These are phyloP conservation scores for Lasioglossum calceatum DNA, from an alignment of 2,888 invertebrate genomes.

Conservation along the genomic window DNA sequence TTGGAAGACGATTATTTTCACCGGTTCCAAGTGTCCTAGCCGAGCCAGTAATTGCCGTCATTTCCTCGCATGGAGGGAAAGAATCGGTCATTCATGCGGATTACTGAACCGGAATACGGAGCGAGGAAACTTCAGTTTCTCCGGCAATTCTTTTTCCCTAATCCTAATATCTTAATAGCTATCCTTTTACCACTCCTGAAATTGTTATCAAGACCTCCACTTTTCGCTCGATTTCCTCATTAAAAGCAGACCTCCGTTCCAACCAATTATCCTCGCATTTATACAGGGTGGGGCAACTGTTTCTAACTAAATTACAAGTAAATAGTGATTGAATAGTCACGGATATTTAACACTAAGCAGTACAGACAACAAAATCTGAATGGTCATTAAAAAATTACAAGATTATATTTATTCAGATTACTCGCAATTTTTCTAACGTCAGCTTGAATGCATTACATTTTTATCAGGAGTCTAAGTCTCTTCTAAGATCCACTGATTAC, in stretches of 20 bases:
- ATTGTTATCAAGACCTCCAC: conserved; percentile 5
- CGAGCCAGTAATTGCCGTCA: conserved; percentile 8
- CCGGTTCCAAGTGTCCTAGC: neutral
- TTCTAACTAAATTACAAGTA: neutral
- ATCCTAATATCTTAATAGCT: conserved; percentile 23
- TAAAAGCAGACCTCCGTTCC: neutral
- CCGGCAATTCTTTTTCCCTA: conserved; percentile 10
- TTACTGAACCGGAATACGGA: conserved; percentile 13
- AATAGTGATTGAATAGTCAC: neutral
- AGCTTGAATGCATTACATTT: too few species aligned
- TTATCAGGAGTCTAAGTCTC: too few species aligned
- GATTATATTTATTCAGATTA: neutral
- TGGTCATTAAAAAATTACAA: neutral
- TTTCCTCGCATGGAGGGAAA: neutral
- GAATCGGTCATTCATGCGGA: conserved; percentile 26
- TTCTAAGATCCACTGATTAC: too few species aligned
- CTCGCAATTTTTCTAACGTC: neutral
- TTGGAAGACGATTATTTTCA: neutral
- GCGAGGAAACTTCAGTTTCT: conserved; percentile 25
- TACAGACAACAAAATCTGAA: too few species aligned
- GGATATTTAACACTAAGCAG: neutral
- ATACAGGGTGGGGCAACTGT: neutral
- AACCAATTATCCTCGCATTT: neutral
- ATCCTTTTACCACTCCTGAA: conserved; percentile 1
- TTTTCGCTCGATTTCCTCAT: neutral